Base-by-base conservation (phyloP, 2,113 vertebrate genomes). In the Brachypodius melanocephalos region DNA sequence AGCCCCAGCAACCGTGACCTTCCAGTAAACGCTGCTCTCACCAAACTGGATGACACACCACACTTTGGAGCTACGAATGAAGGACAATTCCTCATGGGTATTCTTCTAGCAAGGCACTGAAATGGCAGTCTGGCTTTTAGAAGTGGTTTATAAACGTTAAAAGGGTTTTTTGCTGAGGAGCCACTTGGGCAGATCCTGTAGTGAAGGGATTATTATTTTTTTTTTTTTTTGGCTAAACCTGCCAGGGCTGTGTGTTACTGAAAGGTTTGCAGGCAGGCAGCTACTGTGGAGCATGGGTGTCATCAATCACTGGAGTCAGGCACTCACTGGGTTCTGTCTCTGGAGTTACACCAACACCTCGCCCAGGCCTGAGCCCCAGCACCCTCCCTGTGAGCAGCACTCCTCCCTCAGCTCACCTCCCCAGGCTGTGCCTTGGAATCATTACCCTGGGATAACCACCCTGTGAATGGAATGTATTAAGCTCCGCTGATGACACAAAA, bases 301-400 rank as follows among this genome's bases (percentile, higher is more conserved):
- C 88, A 54, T 29, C 48, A 13, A 6, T 38, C 88, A 17, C 8
- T 1, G 5, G 8, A 18, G 26, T 4, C 7, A 72, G 77, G 59
- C 1, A 8, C 54, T 34, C 38, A 0, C 40, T 3, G 21, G n/a
- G 32, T 40, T 74, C 90, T 1, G 1, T 36, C 59, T 66, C 51
- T 13, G 0, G 5, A 15, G 17, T 19, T 16, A 20, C 3, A 10
- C 2, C 24, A 58, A 11, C 6, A 14, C 8, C 81, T 62, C 6
- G 0, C 42, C 43, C 45, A 6, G 34, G 8, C 13, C 12, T 1
- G n/a, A 63, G 57, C 85, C 36, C 4, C 66, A 8, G 5, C 59
- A 6, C 1, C 84, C 51, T 28, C 67, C 7, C 42, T 3, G 38
- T 1, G 34, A 40, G 45, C 68, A 59, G 29, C 59, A 7, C 49